Conservation (phyloP, 1,140 invertebrate genomes). For the Dinoponera quadriceps region DNA sequence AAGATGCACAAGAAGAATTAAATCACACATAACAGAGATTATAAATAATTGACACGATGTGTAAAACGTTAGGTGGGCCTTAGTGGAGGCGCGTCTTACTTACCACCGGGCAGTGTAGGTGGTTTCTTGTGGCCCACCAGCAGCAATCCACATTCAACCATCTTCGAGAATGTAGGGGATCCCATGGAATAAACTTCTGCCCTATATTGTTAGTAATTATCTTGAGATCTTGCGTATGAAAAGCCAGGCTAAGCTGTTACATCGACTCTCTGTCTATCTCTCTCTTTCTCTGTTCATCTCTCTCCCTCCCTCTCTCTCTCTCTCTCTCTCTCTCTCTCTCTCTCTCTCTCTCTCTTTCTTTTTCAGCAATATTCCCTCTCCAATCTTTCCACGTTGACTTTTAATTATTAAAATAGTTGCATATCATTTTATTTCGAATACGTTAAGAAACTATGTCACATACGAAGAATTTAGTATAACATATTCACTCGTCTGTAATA, state of each 20-base stretch:
- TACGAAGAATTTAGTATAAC: slow-evolving; percentile 59
- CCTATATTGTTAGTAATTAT: slow-evolving; percentile 66
- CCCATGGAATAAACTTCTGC: slow-evolving; percentile 80
- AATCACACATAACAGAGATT: slow-evolving; percentile 17
- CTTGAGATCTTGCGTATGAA: slow-evolving; percentile 74
- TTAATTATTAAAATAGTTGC: slow-evolving; percentile 63
- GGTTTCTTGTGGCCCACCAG: slow-evolving; percentile 81
- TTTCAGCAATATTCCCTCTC: slow-evolving; percentile 68
- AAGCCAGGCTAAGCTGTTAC: slow-evolving; percentile 60
- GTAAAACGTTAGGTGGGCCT: slow-evolving; percentile 78
- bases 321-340: neutral
- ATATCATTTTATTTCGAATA: slow-evolving; percentile 60
- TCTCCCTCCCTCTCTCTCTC: too few relatives aligned
- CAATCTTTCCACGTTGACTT: slow-evolving; percentile 72
- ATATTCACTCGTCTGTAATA: slow-evolving; percentile 45
- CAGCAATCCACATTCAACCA: slow-evolving; percentile 82
- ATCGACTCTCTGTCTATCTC: slow-evolving; percentile 5
- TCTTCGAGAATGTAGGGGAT: slow-evolving; percentile 82
- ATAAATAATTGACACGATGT: slow-evolving; percentile 44
- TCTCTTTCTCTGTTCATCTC: too few relatives aligned
- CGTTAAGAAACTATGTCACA: slow-evolving; percentile 40
- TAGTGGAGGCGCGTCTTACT: slow-evolving; percentile 81
- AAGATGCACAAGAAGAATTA: slow-evolving; percentile 6
- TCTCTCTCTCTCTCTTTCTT: too few relatives aligned
- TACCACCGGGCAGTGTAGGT: slow-evolving; percentile 81